Evolutionary conservation across 2,113 vertebrate species (phyloP).

Genomic region (Oncorhynchus nerka): DNA sequence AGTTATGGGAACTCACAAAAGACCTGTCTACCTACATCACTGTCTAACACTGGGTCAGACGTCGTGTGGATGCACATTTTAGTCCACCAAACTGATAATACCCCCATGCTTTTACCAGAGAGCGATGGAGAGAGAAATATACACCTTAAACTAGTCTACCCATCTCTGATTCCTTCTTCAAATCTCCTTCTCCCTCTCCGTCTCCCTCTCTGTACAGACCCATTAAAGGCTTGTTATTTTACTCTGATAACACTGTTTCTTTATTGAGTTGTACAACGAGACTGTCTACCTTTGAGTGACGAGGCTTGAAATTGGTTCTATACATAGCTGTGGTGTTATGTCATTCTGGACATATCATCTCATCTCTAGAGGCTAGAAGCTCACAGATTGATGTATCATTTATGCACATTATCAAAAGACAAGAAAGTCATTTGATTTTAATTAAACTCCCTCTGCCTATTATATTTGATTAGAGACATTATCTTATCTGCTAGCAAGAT

Average conservation of each 20-base stretch:
- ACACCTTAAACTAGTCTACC: not conserved
- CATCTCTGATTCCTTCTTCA: not conserved
- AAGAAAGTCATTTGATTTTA: conserved; percentile 53
- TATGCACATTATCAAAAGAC: conserved; percentile 51
- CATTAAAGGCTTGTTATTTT: conserved; percentile 16
- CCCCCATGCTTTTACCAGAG: not conserved
- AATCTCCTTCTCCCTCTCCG: not conserved
- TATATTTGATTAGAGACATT: conserved; percentile 56
- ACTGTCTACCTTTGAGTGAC: conserved; percentile 52
- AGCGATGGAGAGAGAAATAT: conserved; percentile 10
- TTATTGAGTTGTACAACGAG: conserved; percentile 42
- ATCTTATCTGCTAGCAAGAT: conserved; percentile 61
- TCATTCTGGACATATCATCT: conserved; percentile 49
- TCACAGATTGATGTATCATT: conserved; percentile 55
- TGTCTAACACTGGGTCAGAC: not conserved
- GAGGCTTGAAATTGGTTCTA: conserved; percentile 58
- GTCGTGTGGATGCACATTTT: not conserved
- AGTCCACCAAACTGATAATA: not conserved
- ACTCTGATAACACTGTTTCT: conserved; percentile 25
- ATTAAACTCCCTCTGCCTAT: conserved; percentile 48
- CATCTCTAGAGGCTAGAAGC: conserved; percentile 56
- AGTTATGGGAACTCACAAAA: conserved; percentile 35
- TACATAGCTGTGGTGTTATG: conserved; percentile 60
- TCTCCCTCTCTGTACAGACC: conserved; percentile 5
- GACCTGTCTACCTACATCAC: not conserved